Base-by-base conservation (phyloP, 2,888 invertebrate genomes). In the Endomychus coccineus region DNA sequence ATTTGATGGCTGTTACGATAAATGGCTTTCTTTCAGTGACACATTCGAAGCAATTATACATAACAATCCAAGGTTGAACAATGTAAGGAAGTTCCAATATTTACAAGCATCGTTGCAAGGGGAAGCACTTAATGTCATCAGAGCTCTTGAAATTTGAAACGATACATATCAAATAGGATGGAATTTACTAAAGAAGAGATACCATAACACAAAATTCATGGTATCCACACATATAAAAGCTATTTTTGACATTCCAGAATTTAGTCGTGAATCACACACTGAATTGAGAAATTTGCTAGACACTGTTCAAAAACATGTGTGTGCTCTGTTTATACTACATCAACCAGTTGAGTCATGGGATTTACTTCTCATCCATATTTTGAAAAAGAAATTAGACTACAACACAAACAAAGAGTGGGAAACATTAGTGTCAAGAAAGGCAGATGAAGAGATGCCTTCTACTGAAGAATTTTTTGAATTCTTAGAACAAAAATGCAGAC, bases 141-240 rank as follows among this genome's bases (percentile, higher is more conserved):
- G 6, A n/a, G 3, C 27, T 11, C 13, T 27, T 11, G 35, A 29
- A 4, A 16, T 35, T 16, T 28, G 39, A 4, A 27, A 27, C n/a
- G 16, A 37, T 19, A 42, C 39, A 33, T 44, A 39, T n/a, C n/a
- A n/a, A n/a, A n/a, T 32, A 11, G 42, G 36, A 11, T 42, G 31
- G 32, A 15, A 23, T 9, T 27, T 32, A 35, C 23, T 44, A 12
- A 27, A 32, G 15, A 34, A 35, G 17, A 24, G 42, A 6, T 45
- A 35, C 19, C 31, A 40, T 12, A 43, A 43, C 9, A 44, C 41
- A 45, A 23, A 39, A 23, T 13, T 32, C 6, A 45, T 45, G n/a
- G 23, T 36, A 27, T 16, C 34, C 12, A 33, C 33, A 15, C 45
- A 45, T 19, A 23, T 43, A 16, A 28, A 36, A 23, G 16, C 31